Percentiles rank a stretch among this genome's conserved stretches.
Evolutionary conservation across 1,140 invertebrate genomes (phyloP).

Genomic region (Stegodyphus mimosarum): DNA sequence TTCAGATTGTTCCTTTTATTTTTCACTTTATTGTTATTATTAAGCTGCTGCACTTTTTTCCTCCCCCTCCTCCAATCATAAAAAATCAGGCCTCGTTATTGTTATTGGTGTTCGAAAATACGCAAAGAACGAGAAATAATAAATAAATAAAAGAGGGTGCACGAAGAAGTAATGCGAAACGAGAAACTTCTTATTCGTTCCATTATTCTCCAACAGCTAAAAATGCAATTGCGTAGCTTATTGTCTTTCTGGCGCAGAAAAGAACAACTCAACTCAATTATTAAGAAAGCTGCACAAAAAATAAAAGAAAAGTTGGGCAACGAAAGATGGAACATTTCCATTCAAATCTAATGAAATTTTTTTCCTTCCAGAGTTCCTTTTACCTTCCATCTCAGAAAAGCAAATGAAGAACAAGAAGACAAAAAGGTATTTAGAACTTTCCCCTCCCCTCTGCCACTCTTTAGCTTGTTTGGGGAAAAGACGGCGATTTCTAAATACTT

Average conservation of each 20-base stretch:
- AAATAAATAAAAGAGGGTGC: slow-evolving; percentile 27
- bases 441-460: background rate
- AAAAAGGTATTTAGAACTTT: slow-evolving; percentile 52
- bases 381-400: slow-evolving; percentile 23
- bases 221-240: slow-evolving; percentile 60
- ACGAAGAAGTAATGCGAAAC: background rate
- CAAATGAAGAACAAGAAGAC: slow-evolving; percentile 41
- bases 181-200: slow-evolving; percentile 10
- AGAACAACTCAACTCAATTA: slow-evolving; percentile 59
- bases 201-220: slow-evolving; percentile 17
- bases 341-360: slow-evolving; percentile 37
- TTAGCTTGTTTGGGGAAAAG: slow-evolving; percentile 3
- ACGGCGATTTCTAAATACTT: slow-evolving; percentile 41
- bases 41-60: slow-evolving; percentile 15
- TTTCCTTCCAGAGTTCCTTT: background rate
- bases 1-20: background rate
- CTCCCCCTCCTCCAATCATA: background rate
- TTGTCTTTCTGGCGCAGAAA: slow-evolving; percentile 45
- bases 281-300: slow-evolving; percentile 46
- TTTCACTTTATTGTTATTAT: slow-evolving; percentile 36
- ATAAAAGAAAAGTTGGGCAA: slow-evolving; percentile 3
- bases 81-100: slow-evolving; percentile 49
- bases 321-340: slow-evolving; percentile 20
- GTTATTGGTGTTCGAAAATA: slow-evolving; percentile 35
- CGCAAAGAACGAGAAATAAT: slow-evolving; percentile 11